Conservation (phyloP, 2,113 vertebrate genomes). For the Eudyptes chrysolophus region DNA sequence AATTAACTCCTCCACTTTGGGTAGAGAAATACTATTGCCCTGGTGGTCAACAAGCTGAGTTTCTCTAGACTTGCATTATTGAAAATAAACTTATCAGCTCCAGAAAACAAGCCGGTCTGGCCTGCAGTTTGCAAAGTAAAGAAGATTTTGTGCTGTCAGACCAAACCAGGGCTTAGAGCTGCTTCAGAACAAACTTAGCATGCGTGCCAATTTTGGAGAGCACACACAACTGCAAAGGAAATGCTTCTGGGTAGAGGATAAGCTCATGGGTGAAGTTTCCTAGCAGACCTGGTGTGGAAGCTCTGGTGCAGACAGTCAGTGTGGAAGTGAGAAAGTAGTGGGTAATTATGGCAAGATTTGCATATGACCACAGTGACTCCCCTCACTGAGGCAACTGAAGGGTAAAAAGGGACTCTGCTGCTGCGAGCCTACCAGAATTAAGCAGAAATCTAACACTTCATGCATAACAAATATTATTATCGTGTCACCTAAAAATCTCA, state of each 20-base stretch:
- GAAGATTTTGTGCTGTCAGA: background rate
- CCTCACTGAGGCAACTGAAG: background rate
- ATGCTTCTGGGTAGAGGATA: background rate
- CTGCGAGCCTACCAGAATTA: background rate
- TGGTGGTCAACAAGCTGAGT: background rate
- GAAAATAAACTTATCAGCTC: background rate
- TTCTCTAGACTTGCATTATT: background rate
- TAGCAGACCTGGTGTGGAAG: background rate
- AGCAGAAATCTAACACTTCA: background rate
- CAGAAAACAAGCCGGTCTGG: background rate
- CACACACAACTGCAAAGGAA: background rate
- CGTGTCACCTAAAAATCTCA: background rate
- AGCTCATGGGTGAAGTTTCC: background rate
- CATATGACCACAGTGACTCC: slow-evolving; percentile 4
- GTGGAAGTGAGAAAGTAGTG: background rate
- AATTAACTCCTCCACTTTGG: background rate
- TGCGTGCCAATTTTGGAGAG: background rate
- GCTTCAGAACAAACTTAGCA: background rate
- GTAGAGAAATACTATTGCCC: background rate
- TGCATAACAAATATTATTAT: background rate
- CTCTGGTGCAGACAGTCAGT: background rate
- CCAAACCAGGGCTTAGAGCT: background rate
- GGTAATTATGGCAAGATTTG: slow-evolving; percentile 36
- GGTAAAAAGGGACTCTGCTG: slow-evolving; percentile 8
- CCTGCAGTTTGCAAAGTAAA: background rate